Conservation (phyloP, 2,888 invertebrate species). For the Scelioninae gen. 1 region DNA sequence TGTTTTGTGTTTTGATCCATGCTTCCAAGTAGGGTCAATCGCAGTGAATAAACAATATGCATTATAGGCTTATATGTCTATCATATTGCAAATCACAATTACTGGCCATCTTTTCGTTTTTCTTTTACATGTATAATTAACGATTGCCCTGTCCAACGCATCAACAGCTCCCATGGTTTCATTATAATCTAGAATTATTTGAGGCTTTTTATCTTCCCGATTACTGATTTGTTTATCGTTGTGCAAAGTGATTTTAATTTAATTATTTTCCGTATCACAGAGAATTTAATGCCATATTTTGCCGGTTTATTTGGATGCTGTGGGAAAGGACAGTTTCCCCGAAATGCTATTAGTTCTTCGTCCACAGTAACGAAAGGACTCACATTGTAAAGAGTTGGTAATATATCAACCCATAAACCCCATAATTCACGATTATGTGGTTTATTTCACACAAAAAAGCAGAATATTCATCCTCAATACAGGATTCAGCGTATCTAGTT, state of each 20-base stretch:
- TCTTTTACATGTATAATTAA: conserved; percentile 27
- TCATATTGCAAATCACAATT: conserved; percentile 19
- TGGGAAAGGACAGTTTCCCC: conserved; percentile 17
- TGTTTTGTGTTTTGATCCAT: conserved; percentile 16
- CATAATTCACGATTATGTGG: not conserved
- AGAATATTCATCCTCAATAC: conserved; percentile 7
- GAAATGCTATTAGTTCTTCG: conserved; percentile 15
- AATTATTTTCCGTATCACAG: conserved; percentile 16
- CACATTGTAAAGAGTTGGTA: conserved; percentile 6
- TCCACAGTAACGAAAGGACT: conserved; percentile 6
- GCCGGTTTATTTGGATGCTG: conserved; percentile 10
- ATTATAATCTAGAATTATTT: conserved; percentile 29
- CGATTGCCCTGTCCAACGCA: conserved; percentile 29
- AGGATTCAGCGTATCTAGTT: not conserved
- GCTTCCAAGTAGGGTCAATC: conserved; percentile 17
- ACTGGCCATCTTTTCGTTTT: conserved; percentile 30
- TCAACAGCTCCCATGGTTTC: conserved; percentile 13
- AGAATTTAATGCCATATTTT: conserved; percentile 12
- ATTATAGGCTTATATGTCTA: conserved; percentile 21
- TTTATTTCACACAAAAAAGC: not conserved
- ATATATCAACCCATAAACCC: conserved; percentile 3
- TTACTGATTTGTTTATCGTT: conserved; percentile 9
- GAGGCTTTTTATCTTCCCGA: conserved; percentile 15
- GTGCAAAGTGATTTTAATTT: conserved; percentile 11
- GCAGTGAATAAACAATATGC: conserved; percentile 17